Evolutionary conservation across 2,888 invertebrate species (phyloP), one percentile per base, ranked within the genome.

Genomic region (Pammene aurita): DNA sequence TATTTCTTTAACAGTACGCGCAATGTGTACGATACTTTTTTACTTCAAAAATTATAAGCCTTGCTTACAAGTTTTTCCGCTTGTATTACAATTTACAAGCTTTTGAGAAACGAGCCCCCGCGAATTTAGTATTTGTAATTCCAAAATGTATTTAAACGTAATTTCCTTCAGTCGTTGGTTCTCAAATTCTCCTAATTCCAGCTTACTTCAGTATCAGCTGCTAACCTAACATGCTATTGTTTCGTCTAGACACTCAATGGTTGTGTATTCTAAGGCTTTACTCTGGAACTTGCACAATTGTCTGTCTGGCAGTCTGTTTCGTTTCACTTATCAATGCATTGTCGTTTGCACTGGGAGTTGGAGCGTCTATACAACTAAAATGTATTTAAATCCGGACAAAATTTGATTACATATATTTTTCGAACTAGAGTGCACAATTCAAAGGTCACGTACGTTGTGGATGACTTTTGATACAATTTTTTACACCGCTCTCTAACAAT

Each of bases 221-320:
- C 65, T 60, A 65, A 65, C 69, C 65, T 60, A 65, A 65, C 69
- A 52, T 54, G 14, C 54, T 74, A 66, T 70, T 62, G 72, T 76
- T 75, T 80, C 81, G 84, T 83, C 83, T 82, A 80, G 82, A 82
- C 74, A 75, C 72, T 75, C 79, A 77, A 76, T 75, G 73, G 82
- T 78, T 80, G 74, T 72, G 73, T 70, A 72, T 74, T 74, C 72
- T 66, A 63, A 58, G 72, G 69, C 71, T 72, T 71, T 60, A 35
- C 71, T 44, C 67, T 58, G 34, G 64, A 55, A 55, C 60, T 65
- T 67, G 67, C 58, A 52, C 68, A 71, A 54, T 61, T 61, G 64
- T 60, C 67, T 63, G 56, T 35, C 61, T 54, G 42, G 16, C 46
- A 42, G 54, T 60, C 60, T n/a, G 57, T 63, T 56, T 68, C 48